A percentile compares a stretch with the other conserved stretches of the same genome.
phyloP scores from a whole-genome alignment of 2,888 invertebrate genomes.

The Caenorhabditis sp. region DNA sequence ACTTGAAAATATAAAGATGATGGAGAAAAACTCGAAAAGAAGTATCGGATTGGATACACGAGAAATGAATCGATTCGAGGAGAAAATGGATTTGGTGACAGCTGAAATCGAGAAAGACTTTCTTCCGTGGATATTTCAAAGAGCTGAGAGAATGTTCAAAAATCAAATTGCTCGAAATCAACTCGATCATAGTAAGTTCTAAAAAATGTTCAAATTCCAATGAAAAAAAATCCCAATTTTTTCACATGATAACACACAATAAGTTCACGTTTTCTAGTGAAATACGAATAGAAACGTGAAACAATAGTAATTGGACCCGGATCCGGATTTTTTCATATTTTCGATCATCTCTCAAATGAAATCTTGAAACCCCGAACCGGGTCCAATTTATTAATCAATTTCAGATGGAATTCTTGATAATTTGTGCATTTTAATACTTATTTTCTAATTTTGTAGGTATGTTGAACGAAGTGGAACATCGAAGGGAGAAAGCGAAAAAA shows the following conservation, averaged over 20 bases:
- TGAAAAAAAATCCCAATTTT: too few relatives aligned
- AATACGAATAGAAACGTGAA: too few relatives aligned
- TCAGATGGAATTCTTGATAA: not conserved
- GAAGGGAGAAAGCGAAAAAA: slow-evolving; percentile 16
- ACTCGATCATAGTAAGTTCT: slow-evolving; percentile 23
- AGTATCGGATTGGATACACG: slow-evolving; percentile 48
- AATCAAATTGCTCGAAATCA: slow-evolving; percentile 19
- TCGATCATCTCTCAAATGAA: too few relatives aligned
- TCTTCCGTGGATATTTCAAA: slow-evolving; percentile 60
- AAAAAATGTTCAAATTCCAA: too few relatives aligned
- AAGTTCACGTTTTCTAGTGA: too few relatives aligned
- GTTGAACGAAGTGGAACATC: slow-evolving; percentile 18
- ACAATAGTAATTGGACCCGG: too few relatives aligned
- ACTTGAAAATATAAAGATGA: slow-evolving; percentile 26
- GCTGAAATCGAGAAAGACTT: slow-evolving; percentile 63
- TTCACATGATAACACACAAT: too few relatives aligned
- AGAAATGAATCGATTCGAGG: slow-evolving; percentile 34
- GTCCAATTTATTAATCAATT: too few relatives aligned
- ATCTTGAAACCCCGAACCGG: too few relatives aligned
- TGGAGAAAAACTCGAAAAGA: slow-evolving; percentile 38
- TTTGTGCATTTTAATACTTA: not conserved
- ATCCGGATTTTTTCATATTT: too few relatives aligned
- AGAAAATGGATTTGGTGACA: slow-evolving; percentile 37
- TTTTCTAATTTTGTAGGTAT: slow-evolving; percentile 14
- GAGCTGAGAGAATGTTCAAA: slow-evolving; percentile 47